Percentiles rank a stretch among this genome's conserved stretches.
Conservation (phyloP, 1,140 invertebrate species). For the Pteromalus puparum region DNA sequence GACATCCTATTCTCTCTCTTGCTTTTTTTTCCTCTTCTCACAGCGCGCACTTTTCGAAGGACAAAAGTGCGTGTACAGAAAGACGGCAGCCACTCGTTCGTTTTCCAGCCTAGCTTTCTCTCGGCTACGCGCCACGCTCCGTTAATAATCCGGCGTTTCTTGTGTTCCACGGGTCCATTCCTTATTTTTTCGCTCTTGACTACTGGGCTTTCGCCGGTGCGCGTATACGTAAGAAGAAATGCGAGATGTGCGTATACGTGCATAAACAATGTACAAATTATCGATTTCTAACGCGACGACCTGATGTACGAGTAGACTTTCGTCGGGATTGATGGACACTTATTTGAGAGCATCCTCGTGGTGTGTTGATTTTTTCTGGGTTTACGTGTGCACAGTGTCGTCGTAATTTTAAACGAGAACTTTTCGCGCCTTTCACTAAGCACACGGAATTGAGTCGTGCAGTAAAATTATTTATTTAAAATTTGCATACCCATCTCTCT, state of each 20-base stretch:
- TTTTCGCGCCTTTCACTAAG: background rate
- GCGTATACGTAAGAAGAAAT: background rate
- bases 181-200: background rate
- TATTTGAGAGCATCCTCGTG: no score
- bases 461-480: background rate
- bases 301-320: background rate
- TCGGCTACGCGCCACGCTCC: constrained; percentile 65
- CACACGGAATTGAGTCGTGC: background rate
- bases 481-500: background rate
- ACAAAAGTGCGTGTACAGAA: constrained; percentile 49
- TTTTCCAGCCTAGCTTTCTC: constrained; percentile 69
- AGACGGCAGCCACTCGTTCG: constrained; percentile 49
- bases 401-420: background rate
- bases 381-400: background rate
- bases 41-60: constrained; percentile 48
- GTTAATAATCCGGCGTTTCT: constrained; percentile 64
- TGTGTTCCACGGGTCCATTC: constrained; percentile 17
- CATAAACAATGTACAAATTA: constrained; percentile 35
- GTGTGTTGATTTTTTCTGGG: no score
- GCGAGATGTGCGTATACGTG: background rate
- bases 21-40: background rate
- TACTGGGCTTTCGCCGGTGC: constrained; percentile 9
- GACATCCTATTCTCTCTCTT: constrained; percentile 44
- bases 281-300: constrained; percentile 33
- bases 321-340: background rate